Base-by-base conservation (phyloP, 1,140 invertebrate genomes). In the Drosophila lowei region DNA sequence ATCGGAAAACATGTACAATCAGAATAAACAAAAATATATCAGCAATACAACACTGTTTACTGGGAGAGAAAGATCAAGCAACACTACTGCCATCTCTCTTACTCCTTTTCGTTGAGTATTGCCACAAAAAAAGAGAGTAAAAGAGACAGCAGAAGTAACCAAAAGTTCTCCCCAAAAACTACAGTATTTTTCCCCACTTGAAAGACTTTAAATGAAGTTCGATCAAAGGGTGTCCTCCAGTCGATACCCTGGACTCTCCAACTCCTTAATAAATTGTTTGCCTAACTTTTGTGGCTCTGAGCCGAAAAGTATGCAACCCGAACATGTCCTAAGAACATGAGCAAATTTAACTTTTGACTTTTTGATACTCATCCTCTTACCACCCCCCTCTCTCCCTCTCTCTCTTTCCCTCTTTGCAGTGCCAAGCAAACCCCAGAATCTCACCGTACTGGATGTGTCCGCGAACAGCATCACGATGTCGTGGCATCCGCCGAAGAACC, bases 351-450 rank as follows among this genome's bases (percentile, higher is more conserved):
- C 64, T 75, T 78, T 74, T 42, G 21, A 63, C 59, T 78, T 56
- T 67, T 72, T 38, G 11, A 28, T 62, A 61, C 61, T 75, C 59
- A 68, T 63, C 68, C 47, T 42, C 18, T 55, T 13, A 61, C 30
- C 21, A 23, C n/a, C 18, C 18, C 18, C 18, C 34, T 8, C 41
- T 11, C 42, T 8, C 25, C n/a, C 52, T 23, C 50, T 34, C 47
- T 16, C 52, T 25, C 52, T 44, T 18, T 18, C 18, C 18, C 25
- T 16, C 50, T 38, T 93, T 93, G 11, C 93, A 96, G 96, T 96
- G 92, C 96, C 96, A 91, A 95, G 94, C 90, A 95, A 95, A 89
- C 97, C 97, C 53, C 92, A 94, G 83, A 97, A 97, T 92, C 93
- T 98, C 64, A 95, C 94, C 67, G 93, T 96, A 13, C 92, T 94